Evolutionary conservation across 2,888 invertebrate species (phyloP).

Genomic region (Tachina grossa): DNA sequence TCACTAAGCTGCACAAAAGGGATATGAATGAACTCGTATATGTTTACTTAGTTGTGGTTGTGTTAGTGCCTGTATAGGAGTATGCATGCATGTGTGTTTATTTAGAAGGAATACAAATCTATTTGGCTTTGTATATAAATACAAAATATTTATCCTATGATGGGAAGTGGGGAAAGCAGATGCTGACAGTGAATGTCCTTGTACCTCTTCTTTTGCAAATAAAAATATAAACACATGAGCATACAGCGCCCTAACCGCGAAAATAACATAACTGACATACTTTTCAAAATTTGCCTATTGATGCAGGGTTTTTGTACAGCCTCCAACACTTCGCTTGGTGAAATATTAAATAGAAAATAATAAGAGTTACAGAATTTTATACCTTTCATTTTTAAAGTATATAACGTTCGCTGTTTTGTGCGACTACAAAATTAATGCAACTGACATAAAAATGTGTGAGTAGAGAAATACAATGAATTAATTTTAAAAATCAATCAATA

Average conservation of each 20-base stretch:
- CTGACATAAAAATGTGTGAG: no score
- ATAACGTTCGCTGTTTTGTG: no score
- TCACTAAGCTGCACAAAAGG: conserved; percentile 1
- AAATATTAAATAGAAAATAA: no score
- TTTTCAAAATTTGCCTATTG: no score
- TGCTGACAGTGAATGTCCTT: conserved; percentile 67
- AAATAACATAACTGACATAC: no score
- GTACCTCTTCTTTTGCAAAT: conserved; percentile 58
- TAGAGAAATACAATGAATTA: no score
- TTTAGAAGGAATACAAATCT: not conserved
- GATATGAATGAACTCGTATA: conserved; percentile 44
- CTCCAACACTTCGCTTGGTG: no score
- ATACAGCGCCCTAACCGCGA: not conserved
- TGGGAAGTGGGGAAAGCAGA: conserved; percentile 62
- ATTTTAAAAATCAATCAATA: no score
- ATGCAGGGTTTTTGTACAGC: no score
- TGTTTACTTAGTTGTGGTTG: not conserved
- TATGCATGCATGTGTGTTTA: not conserved
- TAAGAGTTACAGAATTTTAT: no score
- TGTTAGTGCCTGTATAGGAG: not conserved
- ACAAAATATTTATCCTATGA: conserved; percentile 64
- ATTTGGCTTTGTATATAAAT: conserved; percentile 12
- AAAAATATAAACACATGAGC: conserved; percentile 2
- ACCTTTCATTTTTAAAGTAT: no score
- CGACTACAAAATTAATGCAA: no score